These are phyloP conservation scores for Octonoba sinensis DNA, from an alignment of 2,888 invertebrate species.

Conservation along the genomic window DNA sequence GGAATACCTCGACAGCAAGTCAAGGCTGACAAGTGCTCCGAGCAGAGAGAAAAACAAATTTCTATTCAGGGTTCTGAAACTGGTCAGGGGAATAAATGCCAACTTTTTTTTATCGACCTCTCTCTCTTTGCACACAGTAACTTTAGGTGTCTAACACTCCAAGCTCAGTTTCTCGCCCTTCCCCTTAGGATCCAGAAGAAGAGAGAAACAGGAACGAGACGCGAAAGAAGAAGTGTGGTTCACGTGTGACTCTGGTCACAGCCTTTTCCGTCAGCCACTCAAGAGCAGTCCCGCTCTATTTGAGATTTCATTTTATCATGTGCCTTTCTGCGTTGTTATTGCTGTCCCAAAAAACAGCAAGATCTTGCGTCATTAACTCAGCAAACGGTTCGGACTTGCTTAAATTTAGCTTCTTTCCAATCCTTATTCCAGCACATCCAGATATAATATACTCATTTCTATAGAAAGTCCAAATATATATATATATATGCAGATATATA, in stretches of 20 bases:
- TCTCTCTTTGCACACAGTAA: slow-evolving; percentile 63
- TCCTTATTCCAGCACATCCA: slow-evolving; percentile 46
- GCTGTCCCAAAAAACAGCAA: slow-evolving; percentile 58
- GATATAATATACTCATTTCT: slow-evolving; percentile 50
- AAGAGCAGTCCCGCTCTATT: slow-evolving; percentile 54
- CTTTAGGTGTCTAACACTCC: slow-evolving; percentile 63
- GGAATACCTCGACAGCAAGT: slow-evolving; percentile 47
- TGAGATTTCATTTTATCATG: slow-evolving; percentile 65
- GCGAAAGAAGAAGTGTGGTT: slow-evolving; percentile 21
- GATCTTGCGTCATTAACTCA: slow-evolving; percentile 61
- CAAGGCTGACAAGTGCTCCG: slow-evolving; percentile 1
- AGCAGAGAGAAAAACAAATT: slow-evolving; percentile 7
- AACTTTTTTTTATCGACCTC: slow-evolving; percentile 62
- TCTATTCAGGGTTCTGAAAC: slow-evolving; percentile 38
- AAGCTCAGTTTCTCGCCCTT: slow-evolving; percentile 58
- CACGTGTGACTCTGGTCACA: slow-evolving; percentile 32
- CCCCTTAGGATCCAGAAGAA: slow-evolving; percentile 12
- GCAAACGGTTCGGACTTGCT: slow-evolving; percentile 60
- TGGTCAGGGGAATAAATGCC: slow-evolving; percentile 50
- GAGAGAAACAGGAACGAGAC: not conserved
- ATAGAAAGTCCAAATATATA: slow-evolving; percentile 34
- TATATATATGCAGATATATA: slow-evolving; percentile 36
- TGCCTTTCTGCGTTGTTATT: slow-evolving; percentile 65
- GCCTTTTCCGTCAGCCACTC: slow-evolving; percentile 64
- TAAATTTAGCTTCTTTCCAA: slow-evolving; percentile 62